phyloP scores from a whole-genome alignment of 2,797 vertebrate genomes.

The Euthynnus affinis region DNA sequence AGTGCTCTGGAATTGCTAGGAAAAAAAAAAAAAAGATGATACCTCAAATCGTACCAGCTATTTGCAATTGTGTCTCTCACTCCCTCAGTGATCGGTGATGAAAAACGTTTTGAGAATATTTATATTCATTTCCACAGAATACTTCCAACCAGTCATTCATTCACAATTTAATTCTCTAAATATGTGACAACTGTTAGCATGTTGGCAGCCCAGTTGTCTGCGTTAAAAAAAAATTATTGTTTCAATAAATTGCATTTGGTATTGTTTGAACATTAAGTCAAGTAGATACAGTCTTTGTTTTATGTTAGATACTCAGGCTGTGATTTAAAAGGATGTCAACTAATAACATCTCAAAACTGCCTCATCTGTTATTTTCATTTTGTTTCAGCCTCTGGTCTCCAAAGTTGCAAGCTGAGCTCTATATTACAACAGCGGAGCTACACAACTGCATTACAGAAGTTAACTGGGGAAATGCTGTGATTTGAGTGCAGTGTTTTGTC shows the following conservation, averaged over 20 bases:
- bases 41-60: neutral
- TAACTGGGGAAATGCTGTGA: neutral
- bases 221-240: neutral
- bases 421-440: neutral
- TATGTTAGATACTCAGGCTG: neutral
- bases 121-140: neutral
- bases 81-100: too few relatives aligned
- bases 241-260: neutral
- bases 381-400: neutral
- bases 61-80: neutral
- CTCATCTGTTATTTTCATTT: neutral
- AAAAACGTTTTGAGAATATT: neutral
- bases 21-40: neutral
- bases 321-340: neutral
- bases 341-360: neutral
- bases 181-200: neutral
- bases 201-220: neutral
- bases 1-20: neutral
- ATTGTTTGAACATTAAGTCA: neutral
- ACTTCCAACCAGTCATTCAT: rapidly evolving
- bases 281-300: neutral
- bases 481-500: neutral
- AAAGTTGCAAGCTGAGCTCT: neutral
- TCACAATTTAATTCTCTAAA: neutral
- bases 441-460: neutral